Conservation (phyloP, 2,797 vertebrate species). For the Etheostoma nigrum region DNA sequence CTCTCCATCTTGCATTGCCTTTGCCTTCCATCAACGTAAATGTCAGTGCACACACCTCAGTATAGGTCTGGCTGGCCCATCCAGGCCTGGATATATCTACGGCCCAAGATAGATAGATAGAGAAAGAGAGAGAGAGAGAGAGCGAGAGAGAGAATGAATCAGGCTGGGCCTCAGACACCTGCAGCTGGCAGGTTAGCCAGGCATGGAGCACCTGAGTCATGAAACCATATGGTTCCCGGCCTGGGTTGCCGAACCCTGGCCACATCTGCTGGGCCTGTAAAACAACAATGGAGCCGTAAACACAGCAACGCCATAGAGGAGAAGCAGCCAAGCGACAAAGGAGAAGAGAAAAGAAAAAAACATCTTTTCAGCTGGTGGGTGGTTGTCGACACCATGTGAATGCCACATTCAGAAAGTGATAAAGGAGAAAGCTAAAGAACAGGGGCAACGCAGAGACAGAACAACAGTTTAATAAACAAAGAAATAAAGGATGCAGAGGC, state of each 20-base stretch:
- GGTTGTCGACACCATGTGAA: conserved; percentile 43
- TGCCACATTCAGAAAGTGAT: conserved; percentile 32
- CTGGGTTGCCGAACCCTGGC: conserved; percentile 63
- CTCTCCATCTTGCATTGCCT: conserved; percentile 48
- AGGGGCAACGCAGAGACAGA: neutral
- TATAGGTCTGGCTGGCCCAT: conserved; percentile 68
- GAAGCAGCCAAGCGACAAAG: conserved; percentile 44
- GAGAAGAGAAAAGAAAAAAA: conserved; percentile 5
- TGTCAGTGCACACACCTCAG: conserved; percentile 80
- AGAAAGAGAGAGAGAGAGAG: conserved; percentile 19
- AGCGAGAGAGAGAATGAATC: conserved; percentile 72
- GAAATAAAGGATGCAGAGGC: neutral
- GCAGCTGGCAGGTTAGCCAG: conserved; percentile 79
- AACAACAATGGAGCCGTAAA: conserved; percentile 74
- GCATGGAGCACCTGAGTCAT: conserved; percentile 76
- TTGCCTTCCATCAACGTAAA: conserved; percentile 69
- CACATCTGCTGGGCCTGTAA: conserved; percentile 78
- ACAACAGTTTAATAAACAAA: conserved; percentile 13
- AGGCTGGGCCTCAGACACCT: conserved; percentile 71
- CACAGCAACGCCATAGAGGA: conserved; percentile 38
- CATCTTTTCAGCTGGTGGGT: conserved; percentile 27
- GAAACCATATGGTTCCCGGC: conserved; percentile 81
- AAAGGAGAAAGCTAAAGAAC: neutral
- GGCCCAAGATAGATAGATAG: neutral
- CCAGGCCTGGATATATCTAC: conserved; percentile 50